Base-by-base conservation (phyloP, 2,888 invertebrate genomes). In the Drosophila tanythrix region DNA sequence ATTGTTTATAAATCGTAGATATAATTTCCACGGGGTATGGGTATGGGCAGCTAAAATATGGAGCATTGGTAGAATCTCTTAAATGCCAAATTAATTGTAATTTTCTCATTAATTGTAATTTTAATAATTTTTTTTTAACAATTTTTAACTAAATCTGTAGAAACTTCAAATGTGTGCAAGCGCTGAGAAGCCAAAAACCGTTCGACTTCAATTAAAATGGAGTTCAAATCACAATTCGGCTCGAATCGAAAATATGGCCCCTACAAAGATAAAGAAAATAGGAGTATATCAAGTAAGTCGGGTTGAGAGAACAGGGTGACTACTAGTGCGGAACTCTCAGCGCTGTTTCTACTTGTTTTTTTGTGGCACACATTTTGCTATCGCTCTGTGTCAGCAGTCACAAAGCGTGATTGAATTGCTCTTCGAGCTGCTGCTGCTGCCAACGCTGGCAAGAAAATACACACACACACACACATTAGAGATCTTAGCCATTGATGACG, bases 371-470 rank as follows among this genome's bases (percentile, higher is more conserved):
- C 53, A 36, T 18, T 65, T 70, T 57, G 69, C 29, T 13, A 5
- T 2, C 15, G 10, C 25, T 59, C 52, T 29, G 46, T 64, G 59
- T 59, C 55, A 66, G 53, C 56, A 38, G 58, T 46, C 56, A 18
- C 40, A 63, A 65, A 65, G 76, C 59, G 59, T 79, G 79, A 75
- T 79, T 79, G 73, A 76, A 69, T 62, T 76, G 53, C 51, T 46
- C 13, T 48, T 70, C 1, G 29, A 36, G 52, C 38, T 31, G 51
- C 21, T 46, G 43, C 18, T 53, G 62, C 72, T 48, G 40, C 74
- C 72, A 72, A 72, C 62, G 55, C 70, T 43, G 31, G 38, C 21
- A 35, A 27, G 43, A 27, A 43, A 48, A 51, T 15, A 65, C 31
- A 29, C 36, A 40, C 31, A 40, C 27, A 55, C 27, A 21, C 29